Conservation (phyloP, 2,888 invertebrate species). For the Hypomecis atomaria region DNA sequence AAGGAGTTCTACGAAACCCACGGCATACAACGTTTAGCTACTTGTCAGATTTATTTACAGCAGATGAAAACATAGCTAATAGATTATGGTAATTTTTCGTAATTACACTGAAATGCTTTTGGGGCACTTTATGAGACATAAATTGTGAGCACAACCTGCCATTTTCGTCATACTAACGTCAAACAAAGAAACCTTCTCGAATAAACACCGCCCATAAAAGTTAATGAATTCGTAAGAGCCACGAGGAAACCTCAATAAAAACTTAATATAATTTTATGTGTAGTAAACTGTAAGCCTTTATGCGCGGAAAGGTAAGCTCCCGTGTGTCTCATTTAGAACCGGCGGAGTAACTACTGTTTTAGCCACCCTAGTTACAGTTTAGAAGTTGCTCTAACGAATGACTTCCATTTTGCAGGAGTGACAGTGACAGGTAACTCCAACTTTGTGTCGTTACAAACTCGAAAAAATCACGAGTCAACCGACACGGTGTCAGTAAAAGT, state of each 20-base stretch:
- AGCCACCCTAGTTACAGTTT: constrained; percentile 68
- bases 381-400: constrained; percentile 71
- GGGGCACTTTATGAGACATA: constrained; percentile 12
- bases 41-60: background rate
- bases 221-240: constrained; percentile 45
- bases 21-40: too few species aligned
- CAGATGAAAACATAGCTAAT: background rate
- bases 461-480: constrained; percentile 53
- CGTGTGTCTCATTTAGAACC: constrained; percentile 43
- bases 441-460: constrained; percentile 63
- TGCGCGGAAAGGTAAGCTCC: constrained; percentile 38
- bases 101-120: constrained; percentile 4
- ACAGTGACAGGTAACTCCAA: constrained; percentile 71
- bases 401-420: constrained; percentile 67
- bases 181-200: constrained; percentile 40
- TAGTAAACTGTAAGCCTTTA: constrained; percentile 42
- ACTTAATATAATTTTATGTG: constrained; percentile 47
- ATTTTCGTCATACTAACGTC: constrained; percentile 31
- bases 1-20: too few species aligned
- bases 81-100: constrained; percentile 8
- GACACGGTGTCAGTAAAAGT: constrained; percentile 40
- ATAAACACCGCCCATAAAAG: constrained; percentile 44
- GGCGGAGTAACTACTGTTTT: constrained; percentile 67
- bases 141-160: constrained; percentile 16
- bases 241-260: constrained; percentile 43